Conservation (phyloP, 2,113 vertebrate genomes). For the Pithys albifrons region DNA sequence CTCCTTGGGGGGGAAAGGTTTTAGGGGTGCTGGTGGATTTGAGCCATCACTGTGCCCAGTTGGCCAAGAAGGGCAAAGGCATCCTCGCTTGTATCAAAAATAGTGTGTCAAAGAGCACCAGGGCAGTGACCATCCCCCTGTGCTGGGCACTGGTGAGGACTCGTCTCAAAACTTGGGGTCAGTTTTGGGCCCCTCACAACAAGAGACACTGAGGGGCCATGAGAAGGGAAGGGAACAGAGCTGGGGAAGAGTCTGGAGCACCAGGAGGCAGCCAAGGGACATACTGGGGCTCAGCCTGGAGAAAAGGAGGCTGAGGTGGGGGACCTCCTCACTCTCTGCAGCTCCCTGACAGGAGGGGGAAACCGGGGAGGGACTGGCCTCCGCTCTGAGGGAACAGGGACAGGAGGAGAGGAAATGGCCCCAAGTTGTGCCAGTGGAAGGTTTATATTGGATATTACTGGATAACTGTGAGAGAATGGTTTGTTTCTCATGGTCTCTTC, state of each 20-base stretch:
- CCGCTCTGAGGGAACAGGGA: not conserved
- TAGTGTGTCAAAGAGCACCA: not conserved
- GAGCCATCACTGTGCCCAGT: not conserved
- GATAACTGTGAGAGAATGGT: not conserved
- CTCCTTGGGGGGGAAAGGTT: not conserved
- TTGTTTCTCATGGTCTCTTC: not conserved
- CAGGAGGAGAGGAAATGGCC: rapidly evolving
- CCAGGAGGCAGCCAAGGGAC: rapidly evolving
- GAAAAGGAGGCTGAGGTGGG: not conserved
- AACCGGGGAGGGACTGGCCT: not conserved
- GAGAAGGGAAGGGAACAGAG: rapidly evolving
- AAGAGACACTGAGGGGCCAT: not conserved
- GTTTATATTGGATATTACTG: not conserved
- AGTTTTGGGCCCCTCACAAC: not conserved
- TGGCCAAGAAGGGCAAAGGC: not conserved
- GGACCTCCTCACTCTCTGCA: not conserved
- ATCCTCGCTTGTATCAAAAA: not conserved
- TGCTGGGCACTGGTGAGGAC: not conserved
- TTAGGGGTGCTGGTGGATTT: rapidly evolving
- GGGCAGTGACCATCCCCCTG: not conserved
- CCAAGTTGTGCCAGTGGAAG: not conserved
- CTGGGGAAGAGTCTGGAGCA: not conserved
- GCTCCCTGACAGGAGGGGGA: not conserved
- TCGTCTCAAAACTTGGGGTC: rapidly evolving
- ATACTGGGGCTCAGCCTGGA: not conserved